Evolutionary conservation across 2,113 vertebrate species (phyloP).

Genomic region (Chamaetylas fuelleborni): DNA sequence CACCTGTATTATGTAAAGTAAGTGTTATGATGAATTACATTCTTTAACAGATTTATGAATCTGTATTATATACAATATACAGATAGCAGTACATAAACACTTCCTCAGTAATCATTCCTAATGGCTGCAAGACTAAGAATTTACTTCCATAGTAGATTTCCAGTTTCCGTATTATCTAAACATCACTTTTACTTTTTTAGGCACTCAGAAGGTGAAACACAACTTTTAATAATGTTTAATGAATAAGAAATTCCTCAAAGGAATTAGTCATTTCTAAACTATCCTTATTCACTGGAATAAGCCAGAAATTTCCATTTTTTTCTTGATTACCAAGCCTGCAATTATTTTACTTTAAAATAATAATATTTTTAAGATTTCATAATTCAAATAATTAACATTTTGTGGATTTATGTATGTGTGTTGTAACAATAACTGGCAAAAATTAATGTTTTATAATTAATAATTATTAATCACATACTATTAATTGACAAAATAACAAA

Average conservation of each 20-base stretch:
- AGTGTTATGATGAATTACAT: neutral
- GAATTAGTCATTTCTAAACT: neutral
- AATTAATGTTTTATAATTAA: neutral
- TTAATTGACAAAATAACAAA: neutral
- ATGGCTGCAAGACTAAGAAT: neutral
- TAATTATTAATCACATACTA: neutral
- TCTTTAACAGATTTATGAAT: neutral
- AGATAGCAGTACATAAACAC: neutral
- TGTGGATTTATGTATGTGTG: neutral
- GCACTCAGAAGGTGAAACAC: neutral
- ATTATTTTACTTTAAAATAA: neutral
- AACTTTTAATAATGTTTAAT: neutral
- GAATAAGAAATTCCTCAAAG: neutral
- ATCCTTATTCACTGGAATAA: neutral
- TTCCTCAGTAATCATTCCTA: neutral
- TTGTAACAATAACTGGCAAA: neutral
- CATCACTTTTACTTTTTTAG: neutral
- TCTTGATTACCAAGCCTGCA: neutral
- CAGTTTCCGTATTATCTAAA: neutral
- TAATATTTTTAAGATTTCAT: neutral
- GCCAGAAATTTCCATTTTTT: neutral
- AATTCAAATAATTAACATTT: neutral
- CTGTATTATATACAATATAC: neutral
- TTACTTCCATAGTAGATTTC: neutral
- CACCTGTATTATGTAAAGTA: neutral